These are phyloP conservation scores for Coenobita brevimanus DNA, from an alignment of 1,140 invertebrate genomes.

Conservation along the genomic window DNA sequence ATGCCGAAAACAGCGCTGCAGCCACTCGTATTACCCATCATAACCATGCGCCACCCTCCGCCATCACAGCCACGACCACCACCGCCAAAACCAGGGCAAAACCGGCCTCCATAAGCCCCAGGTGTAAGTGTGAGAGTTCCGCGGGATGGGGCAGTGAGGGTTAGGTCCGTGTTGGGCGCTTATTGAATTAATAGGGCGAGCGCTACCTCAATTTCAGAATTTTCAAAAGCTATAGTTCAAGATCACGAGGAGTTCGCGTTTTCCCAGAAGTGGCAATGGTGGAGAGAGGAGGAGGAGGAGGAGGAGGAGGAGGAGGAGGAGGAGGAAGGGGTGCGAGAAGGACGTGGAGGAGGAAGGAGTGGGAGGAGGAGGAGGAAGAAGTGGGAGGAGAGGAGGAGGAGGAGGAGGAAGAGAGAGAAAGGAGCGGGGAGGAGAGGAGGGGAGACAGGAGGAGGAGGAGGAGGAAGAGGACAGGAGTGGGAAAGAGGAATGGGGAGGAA, in stretches of 20 bases:
- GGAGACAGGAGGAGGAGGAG: too few species aligned
- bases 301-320: too few species aligned
- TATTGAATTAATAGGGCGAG: constrained; percentile 64
- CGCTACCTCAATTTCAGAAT: constrained; percentile 63
- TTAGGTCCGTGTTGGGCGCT: constrained; percentile 7
- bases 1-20: constrained; percentile 60
- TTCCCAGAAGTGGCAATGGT: too few species aligned
- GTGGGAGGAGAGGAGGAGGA: too few species aligned
- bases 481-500: too few species aligned
- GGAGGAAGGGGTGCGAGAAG: too few species aligned
- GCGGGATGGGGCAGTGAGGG: not conserved
- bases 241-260: constrained; percentile 38
- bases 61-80: not conserved
- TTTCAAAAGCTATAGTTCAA: constrained; percentile 61
- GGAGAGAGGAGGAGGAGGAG: too few species aligned
- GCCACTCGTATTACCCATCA: constrained; percentile 61
- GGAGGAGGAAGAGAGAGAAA: too few species aligned
- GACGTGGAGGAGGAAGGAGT: too few species aligned
- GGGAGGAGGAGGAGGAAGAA: too few species aligned
- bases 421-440: too few species aligned
- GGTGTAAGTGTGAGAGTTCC: not conserved
- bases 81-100: not conserved
- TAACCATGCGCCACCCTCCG: constrained; percentile 41
- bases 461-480: too few species aligned
- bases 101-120: not conserved